phyloP scores from a whole-genome alignment of 2,113 vertebrate species.

The Cromileptes altivelis region DNA sequence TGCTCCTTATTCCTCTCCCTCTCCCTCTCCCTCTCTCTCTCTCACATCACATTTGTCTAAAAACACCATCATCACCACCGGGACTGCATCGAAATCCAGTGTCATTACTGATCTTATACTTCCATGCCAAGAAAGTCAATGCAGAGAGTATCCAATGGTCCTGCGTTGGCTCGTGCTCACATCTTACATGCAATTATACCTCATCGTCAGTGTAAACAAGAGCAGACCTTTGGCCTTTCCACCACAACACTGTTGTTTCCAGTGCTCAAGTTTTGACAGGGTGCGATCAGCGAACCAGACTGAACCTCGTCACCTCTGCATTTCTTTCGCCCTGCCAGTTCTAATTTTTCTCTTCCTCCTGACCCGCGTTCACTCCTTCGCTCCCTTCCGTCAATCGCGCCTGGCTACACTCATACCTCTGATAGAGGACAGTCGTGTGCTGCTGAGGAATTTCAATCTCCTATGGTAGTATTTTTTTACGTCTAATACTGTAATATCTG shows the following conservation, averaged over 20 bases:
- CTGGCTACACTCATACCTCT: not conserved
- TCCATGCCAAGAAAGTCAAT: not conserved
- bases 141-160: not conserved
- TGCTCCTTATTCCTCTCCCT: not conserved
- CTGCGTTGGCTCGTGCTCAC: constrained; percentile 2
- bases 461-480: not conserved
- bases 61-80: not conserved
- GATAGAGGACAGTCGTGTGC: not conserved
- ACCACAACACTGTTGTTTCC: not conserved
- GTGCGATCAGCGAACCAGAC: constrained; percentile 21
- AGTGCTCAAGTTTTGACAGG: constrained; percentile 12
- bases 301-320: constrained; percentile 43
- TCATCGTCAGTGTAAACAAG: constrained; percentile 39
- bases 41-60: not conserved
- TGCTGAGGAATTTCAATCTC: not conserved
- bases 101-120: not conserved
- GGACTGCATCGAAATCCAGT: not conserved
- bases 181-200: constrained; percentile 8
- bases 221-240: not conserved
- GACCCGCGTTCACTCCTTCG: constrained; percentile 31
- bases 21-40: not conserved
- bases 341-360: constrained; percentile 32
- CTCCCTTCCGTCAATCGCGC: not conserved
- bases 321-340: constrained; percentile 48
- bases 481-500: constrained; percentile 18